phyloP scores from a whole-genome alignment of 2,113 vertebrate genomes.

The Zeus faber region DNA sequence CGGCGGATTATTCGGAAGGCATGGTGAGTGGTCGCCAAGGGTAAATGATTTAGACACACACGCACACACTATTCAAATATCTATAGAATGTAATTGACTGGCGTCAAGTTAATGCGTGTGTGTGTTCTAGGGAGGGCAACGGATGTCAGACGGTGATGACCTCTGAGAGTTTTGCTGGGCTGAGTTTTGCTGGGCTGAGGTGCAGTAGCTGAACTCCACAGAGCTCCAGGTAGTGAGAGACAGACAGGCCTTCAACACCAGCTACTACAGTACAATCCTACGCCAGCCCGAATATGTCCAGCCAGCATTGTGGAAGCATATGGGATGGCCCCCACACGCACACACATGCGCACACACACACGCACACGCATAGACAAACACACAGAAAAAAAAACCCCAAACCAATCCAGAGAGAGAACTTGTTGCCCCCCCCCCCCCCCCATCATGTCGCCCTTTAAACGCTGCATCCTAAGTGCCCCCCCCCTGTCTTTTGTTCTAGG shows the following conservation, averaged over 20 bases:
- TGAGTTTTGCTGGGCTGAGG: slow-evolving; percentile 64
- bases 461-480: too few relatives aligned
- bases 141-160: slow-evolving; percentile 81
- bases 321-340: slow-evolving; percentile 7
- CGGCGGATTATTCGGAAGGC: slow-evolving; percentile 91
- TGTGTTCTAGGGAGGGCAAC: slow-evolving; percentile 61
- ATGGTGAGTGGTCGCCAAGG: slow-evolving; percentile 77
- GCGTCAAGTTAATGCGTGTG: slow-evolving; percentile 4
- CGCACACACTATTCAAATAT: too few relatives aligned
- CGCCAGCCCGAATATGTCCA: slow-evolving; percentile 80
- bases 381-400: slow-evolving; percentile 18
- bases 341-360: slow-evolving; percentile 22
- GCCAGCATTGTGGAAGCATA: slow-evolving; percentile 8
- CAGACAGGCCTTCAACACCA: slow-evolving; percentile 39
- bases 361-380: slow-evolving; percentile 29
- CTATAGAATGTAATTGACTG: too few relatives aligned
- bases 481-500: too few relatives aligned
- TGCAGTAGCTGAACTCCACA: slow-evolving; percentile 73
- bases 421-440: background rate
- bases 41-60: background rate
- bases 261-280: slow-evolving; percentile 70
- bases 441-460: background rate
- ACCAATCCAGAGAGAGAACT: background rate
- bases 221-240: slow-evolving; percentile 49
- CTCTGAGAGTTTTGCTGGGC: slow-evolving; percentile 79